These are phyloP conservation scores for Drosophila trichaetosa DNA, from an alignment of 2,888 invertebrate species.

Conservation along the genomic window DNA sequence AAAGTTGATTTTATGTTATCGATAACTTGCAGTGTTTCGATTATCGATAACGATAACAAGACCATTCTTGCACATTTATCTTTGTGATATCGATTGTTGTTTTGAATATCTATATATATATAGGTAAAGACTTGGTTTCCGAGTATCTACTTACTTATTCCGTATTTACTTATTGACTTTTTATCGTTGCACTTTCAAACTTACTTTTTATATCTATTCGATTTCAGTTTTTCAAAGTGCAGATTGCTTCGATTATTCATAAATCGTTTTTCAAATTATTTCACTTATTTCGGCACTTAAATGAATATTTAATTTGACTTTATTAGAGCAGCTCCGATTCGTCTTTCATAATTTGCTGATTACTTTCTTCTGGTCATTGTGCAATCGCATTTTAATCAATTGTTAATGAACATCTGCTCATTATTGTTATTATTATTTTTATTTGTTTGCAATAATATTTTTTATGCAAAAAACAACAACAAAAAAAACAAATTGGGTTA, in stretches of 20 bases:
- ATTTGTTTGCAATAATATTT: too few species aligned
- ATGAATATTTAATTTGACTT: not conserved
- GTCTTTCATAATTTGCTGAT: constrained; percentile 6
- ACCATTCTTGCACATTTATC: not conserved
- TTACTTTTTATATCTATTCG: not conserved
- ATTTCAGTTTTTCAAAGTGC: not conserved
- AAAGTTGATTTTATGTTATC: not conserved
- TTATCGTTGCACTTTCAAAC: not conserved
- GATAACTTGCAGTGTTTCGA: not conserved
- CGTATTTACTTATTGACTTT: not conserved
- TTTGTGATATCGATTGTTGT: too few species aligned
- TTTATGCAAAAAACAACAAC: not conserved
- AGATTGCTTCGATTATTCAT: not conserved
- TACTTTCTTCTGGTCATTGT: constrained; percentile 22
- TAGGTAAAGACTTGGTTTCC: too few species aligned
- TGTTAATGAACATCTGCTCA: constrained; percentile 41
- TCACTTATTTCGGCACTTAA: not conserved
- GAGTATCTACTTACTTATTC: not conserved
- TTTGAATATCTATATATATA: too few species aligned
- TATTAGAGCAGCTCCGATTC: constrained; percentile 20
- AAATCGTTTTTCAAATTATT: not conserved
- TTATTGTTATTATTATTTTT: not conserved
- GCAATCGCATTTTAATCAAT: constrained; percentile 47
- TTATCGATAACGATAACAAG: not conserved
- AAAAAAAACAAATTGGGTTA: constrained; percentile 53